Evolutionary conservation across 2,888 invertebrate genomes (phyloP).

Genomic region (Lacanobia oleracea): DNA sequence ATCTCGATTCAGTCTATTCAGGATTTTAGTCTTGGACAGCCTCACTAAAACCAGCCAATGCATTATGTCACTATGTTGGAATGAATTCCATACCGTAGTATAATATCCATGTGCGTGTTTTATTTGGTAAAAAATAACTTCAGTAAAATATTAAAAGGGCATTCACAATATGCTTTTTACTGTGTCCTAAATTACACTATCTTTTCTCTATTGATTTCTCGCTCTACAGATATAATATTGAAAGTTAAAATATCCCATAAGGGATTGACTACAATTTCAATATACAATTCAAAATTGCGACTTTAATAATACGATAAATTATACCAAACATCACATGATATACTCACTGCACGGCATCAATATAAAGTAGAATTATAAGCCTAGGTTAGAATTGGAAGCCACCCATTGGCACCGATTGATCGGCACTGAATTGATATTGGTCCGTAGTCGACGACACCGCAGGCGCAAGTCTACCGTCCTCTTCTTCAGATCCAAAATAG

Average conservation of each 20-base stretch:
- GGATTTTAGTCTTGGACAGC: constrained; percentile 2
- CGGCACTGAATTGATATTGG: constrained; percentile 94
- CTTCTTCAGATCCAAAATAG: constrained; percentile 98
- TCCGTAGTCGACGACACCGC: constrained; percentile 93
- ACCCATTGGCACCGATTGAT: constrained; percentile 94
- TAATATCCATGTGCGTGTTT: background rate
- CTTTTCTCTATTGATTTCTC: constrained; percentile 27
- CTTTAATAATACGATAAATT: constrained; percentile 45
- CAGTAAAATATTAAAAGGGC: background rate
- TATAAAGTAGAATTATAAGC: constrained; percentile 60
- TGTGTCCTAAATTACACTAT: background rate
- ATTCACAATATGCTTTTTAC: background rate
- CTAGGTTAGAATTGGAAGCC: constrained; percentile 94
- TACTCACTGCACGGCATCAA: constrained; percentile 74
- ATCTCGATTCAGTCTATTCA: background rate
- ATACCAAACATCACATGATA: constrained; percentile 60
- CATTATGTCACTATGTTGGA: background rate
- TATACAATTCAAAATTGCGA: constrained; percentile 37
- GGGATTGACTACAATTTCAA: constrained; percentile 32
- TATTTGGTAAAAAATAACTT: background rate
- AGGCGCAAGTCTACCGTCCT: constrained; percentile 95
- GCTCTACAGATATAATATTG: constrained; percentile 19
- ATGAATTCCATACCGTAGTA: background rate
- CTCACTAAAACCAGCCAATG: background rate
- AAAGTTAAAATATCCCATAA: constrained; percentile 20